Base-by-base conservation (phyloP, 2,888 invertebrate genomes). In the Mactromeris polynyma region DNA sequence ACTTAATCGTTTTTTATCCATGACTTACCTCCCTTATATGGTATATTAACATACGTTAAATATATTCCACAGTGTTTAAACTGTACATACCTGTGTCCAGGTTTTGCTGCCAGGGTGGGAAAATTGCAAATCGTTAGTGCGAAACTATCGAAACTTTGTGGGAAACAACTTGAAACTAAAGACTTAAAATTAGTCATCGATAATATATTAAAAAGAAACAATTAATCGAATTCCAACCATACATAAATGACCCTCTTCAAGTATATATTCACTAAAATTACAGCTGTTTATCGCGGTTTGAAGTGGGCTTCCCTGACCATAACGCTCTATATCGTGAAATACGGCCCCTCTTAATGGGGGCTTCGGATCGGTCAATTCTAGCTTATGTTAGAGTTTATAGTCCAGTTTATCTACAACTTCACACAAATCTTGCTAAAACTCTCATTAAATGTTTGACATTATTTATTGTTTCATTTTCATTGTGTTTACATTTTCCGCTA, bases 381-480 rank as follows among this genome's bases (percentile, higher is more conserved):
- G 85, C 88, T 88, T 83, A 79, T 83, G 83, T 83, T 80, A 78
- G n/a, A 81, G 83, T 86, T 86, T 89, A 87, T 90, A 89, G 85
- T 82, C 42, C 81, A 46, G 81, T 89, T 84, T 90, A 92, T 92
- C 90, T 58, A 79, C 40, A 79, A 87, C 87, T 90, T 92, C 90
- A 84, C 90, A 79, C 91, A 84, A 87, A 92, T 85, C 85, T 87
- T 86, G 81, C 87, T 87, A 86, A 90, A 86, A 90, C 82, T 81
- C 88, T 90, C 88, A 90, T 88, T 88, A 88, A 90, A 88, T 38
- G 40, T 86, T 84, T 80, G 42, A 81, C 85, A 86, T 87, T 92
- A 92, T 92, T 92, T 92, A 92, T 92, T 90, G 91, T 89, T 92
- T 92, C 89, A 92, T 92, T 91, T 90, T 88, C 83, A 46, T 85